phyloP scores from a whole-genome alignment of 1,140 invertebrate species.

The Hirudo medicinalis region DNA sequence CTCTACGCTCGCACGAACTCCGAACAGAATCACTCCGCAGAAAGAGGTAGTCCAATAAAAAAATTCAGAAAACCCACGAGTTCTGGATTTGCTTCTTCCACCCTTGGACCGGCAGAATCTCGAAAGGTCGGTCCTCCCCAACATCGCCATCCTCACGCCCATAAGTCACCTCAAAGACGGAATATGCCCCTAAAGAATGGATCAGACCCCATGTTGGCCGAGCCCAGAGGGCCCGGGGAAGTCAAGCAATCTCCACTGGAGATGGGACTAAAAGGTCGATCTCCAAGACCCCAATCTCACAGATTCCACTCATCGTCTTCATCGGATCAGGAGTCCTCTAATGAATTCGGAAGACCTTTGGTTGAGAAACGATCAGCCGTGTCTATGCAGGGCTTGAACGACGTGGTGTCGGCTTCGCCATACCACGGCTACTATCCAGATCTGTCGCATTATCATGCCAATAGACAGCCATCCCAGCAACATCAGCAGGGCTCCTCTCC shows the following conservation, averaged over 20 bases:
- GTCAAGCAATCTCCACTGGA: neutral
- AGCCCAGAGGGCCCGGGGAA: neutral
- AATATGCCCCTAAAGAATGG: neutral
- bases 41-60: neutral
- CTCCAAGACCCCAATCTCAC: neutral
- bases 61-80: neutral
- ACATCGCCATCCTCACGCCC: neutral
- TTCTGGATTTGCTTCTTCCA: neutral
- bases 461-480: neutral
- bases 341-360: neutral
- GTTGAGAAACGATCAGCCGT: neutral
- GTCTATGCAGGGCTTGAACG: conserved; percentile 5
- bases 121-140: too few species aligned
- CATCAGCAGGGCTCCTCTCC: neutral
- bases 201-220: neutral
- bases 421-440: conserved; percentile 1
- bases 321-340: neutral
- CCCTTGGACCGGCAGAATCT: too few species aligned
- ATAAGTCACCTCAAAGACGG: neutral
- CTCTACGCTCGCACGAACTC: too few species aligned
- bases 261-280: neutral
- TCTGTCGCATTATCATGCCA: neutral
- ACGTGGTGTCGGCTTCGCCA: neutral
- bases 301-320: neutral
- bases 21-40: too few species aligned